Evolutionary conservation across 1,140 invertebrate species (phyloP), one percentile per base, ranked within the genome.

Genomic region (Drosophila tropicalis): DNA sequence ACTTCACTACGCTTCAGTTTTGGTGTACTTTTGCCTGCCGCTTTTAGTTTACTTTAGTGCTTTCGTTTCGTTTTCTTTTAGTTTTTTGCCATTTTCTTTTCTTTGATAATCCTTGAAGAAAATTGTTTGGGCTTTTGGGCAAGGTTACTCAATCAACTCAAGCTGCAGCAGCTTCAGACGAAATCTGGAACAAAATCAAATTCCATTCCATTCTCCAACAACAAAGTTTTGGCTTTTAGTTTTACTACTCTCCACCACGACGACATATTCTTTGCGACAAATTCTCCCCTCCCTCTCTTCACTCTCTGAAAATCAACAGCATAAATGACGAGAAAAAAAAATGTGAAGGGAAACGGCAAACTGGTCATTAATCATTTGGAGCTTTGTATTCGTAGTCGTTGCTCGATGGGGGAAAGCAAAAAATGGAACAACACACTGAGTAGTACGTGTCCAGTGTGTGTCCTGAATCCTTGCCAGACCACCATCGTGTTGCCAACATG

Each of bases 351-450:
- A 57, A 68, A 73, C 63, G 68, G 80, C 75, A 82, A 87, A 83
- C 66, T 63, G 84, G 83, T 87, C 83, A 87, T 87, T 87, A 87
- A 87, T 87, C 83, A 87, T 87, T 83, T 75, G 62, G 67, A 47
- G 47, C 75, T 62, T 67, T 72, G 57, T 75, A 40, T 58, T 32
- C 40, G 67, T 29, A 29, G 54, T 71, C 40, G 70, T 41, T 71
- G 67, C 55, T 29, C 61, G 36, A 57, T 29, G 51, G 54, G 1
- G 29, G 13, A 22, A 41, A 55, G 57, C 44, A 70, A 62, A 85
- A 81, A 85, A 67, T 70, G 67, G 72, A 57, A 55, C 17, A 51
- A 51, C 44, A 51, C 44, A 65, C 68, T 58, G 65, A 66, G 62
- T 15, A 60, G 63, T 63, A 63, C 60, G 36, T 63, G 29, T 36